Evolutionary conservation across 2,888 invertebrate species (phyloP).

Genomic region (Chalcosyrphus nemorum): DNA sequence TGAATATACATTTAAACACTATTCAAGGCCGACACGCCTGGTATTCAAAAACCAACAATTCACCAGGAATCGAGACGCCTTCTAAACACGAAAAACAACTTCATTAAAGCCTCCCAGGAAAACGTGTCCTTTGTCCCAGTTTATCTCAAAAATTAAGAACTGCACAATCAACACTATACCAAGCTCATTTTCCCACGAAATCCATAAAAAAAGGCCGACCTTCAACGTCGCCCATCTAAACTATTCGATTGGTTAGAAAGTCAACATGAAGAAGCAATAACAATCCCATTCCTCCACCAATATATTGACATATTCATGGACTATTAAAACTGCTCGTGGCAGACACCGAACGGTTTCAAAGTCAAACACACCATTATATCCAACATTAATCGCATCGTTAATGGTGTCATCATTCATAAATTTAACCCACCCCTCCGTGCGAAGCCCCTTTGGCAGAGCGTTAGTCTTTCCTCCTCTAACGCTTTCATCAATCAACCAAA

Average conservation of each 20-base stretch:
- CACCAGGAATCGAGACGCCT: neutral
- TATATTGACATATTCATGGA: slow-evolving; percentile 2
- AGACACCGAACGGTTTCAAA: slow-evolving; percentile 47
- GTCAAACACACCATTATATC: slow-evolving; percentile 46
- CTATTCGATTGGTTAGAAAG: neutral
- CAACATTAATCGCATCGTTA: slow-evolving; percentile 54
- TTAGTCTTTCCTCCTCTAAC: neutral
- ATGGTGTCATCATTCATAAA: slow-evolving; percentile 57
- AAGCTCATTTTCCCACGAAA: neutral
- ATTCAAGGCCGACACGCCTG: too few relatives aligned
- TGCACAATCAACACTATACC: slow-evolving; percentile 23
- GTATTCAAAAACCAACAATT: too few relatives aligned
- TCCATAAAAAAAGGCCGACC: slow-evolving; percentile 4
- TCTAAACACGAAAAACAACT: neutral
- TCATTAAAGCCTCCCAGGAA: neutral
- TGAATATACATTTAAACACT: too few relatives aligned
- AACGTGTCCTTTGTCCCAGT: neutral
- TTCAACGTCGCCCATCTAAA: slow-evolving; percentile 20
- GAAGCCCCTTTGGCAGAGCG: too few relatives aligned
- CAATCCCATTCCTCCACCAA: neutral
- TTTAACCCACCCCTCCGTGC: neutral
- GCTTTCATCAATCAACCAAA: slow-evolving; percentile 51
- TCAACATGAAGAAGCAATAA: slow-evolving; percentile 19
- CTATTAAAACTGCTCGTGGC: slow-evolving; percentile 36
- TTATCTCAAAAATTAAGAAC: slow-evolving; percentile 25